phyloP scores from a whole-genome alignment of 2,113 vertebrate species.

The Mobula hypostoma region DNA sequence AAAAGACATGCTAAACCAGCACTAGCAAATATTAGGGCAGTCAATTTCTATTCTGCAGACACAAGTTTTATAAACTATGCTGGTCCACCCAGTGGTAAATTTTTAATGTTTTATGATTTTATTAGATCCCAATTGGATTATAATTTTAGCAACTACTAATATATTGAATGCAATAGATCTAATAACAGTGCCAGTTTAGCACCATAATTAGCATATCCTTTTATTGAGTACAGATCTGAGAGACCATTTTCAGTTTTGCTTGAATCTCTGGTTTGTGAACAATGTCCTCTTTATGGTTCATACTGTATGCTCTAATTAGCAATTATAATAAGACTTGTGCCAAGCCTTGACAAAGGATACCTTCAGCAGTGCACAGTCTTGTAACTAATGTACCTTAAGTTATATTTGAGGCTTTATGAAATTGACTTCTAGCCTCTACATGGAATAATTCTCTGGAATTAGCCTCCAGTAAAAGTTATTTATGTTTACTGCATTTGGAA shows the following conservation, averaged over 20 bases:
- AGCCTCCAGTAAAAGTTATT: not conserved
- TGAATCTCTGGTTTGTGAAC: not conserved
- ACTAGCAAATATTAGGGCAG: no score
- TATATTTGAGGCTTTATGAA: not conserved
- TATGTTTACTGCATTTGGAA: not conserved
- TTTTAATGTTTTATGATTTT: not conserved
- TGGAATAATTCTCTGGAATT: not conserved
- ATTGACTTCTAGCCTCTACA: not conserved
- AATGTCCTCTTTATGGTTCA: not conserved
- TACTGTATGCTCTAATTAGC: not conserved
- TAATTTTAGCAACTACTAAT: not conserved
- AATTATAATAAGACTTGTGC: not conserved
- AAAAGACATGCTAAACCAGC: no score
- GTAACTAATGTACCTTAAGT: not conserved
- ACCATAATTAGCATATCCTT: not conserved
- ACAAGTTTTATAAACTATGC: not conserved
- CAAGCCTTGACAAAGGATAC: not conserved
- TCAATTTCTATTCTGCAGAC: no score
- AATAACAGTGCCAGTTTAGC: not conserved
- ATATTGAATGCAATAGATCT: not conserved
- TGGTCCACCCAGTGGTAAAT: not conserved
- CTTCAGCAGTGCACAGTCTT: not conserved
- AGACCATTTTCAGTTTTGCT: not conserved
- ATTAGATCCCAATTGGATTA: not conserved
- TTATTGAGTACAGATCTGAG: not conserved